Evolutionary conservation across 2,888 invertebrate species (phyloP), one percentile per base, ranked within the genome.

Genomic region (Carcina quercana): DNA sequence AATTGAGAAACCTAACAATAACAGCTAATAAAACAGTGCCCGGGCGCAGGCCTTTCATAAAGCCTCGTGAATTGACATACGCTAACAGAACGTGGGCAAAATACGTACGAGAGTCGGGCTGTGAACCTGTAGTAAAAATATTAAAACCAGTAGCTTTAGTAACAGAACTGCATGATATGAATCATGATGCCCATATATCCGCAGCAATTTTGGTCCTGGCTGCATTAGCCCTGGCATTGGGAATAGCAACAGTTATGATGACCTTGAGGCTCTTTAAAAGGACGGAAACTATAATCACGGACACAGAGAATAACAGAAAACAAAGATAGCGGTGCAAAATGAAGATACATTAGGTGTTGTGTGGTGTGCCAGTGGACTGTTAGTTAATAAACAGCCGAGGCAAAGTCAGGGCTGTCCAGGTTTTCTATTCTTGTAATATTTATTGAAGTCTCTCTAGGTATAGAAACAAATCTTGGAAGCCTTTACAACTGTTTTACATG

Each of bases 71-170:
- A 42, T 52, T 88, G 14, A 86, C 86, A 1, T 76, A 74, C 35
- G 85, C 88, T 0, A 87, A 87, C 44, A 84, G 90, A 43, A 91
- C 91, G 1, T 91, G 91, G 91, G 90, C 90, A 1, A 90, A 91
- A 56, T 91, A 89, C 47, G 86, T 90, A 4, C 76, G 88, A 32
- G 90, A 90, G 53, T 89, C 89, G 0, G 87, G 86, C 13, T 90
- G 90, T 50, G 86, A 75, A 28, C 85, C 83, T 0, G 80, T 84
- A 2, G 85, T 85, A 3, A 83, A 83, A 43, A 85, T 85, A 34
- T 46, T 85, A 15, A 60, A 70, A 27, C 84, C 85, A 0, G 65
- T 83, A 1, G 82, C 83, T 2, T 53, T 76, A 19, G 53, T 73
- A 1, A 54, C 64, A 1, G 65, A 72, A 7, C 13, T 59, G 0